A percentile compares a stretch with the other conserved stretches of the same genome.
Evolutionary conservation across 1,140 invertebrate genomes (phyloP).

Genomic region (Bicyclus anynana): DNA sequence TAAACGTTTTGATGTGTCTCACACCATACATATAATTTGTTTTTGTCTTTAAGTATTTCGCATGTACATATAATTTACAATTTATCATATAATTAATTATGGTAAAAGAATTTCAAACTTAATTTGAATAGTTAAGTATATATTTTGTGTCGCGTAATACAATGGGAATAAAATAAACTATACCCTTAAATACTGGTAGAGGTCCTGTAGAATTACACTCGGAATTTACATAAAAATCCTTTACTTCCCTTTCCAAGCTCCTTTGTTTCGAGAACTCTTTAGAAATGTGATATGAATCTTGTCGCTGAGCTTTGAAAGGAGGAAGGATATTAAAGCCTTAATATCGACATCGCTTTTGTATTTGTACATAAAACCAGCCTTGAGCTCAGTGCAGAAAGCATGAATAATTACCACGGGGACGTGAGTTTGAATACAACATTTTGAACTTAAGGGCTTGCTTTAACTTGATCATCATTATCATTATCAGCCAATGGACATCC

Average conservation of each 20-base stretch:
- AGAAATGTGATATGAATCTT: conserved; percentile 18
- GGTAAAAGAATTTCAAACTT: too few species aligned
- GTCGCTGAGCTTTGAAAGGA: conserved; percentile 9
- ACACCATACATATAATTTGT: too few species aligned
- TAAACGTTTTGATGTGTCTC: too few species aligned
- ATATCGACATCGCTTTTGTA: neutral
- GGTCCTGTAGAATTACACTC: neutral
- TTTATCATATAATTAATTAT: too few species aligned
- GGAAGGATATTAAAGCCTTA: conserved; percentile 9
- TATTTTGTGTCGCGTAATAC: neutral
- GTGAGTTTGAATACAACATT: neutral
- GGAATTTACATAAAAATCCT: conserved; percentile 16
- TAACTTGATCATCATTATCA: too few species aligned
- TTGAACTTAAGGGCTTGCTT: too few species aligned
- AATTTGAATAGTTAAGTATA: neutral
- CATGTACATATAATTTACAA: too few species aligned
- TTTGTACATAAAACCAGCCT: neutral
- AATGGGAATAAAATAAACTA: neutral
- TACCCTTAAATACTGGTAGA: neutral
- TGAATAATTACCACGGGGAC: neutral
- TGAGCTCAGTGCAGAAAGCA: neutral
- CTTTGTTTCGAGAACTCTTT: conserved; percentile 14
- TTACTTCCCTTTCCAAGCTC: conserved; percentile 7
- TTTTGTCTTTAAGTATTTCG: too few species aligned
- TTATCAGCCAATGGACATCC: too few species aligned